Evolutionary conservation across 2,797 vertebrate genomes (phyloP).

Genomic region (Mus caroli): DNA sequence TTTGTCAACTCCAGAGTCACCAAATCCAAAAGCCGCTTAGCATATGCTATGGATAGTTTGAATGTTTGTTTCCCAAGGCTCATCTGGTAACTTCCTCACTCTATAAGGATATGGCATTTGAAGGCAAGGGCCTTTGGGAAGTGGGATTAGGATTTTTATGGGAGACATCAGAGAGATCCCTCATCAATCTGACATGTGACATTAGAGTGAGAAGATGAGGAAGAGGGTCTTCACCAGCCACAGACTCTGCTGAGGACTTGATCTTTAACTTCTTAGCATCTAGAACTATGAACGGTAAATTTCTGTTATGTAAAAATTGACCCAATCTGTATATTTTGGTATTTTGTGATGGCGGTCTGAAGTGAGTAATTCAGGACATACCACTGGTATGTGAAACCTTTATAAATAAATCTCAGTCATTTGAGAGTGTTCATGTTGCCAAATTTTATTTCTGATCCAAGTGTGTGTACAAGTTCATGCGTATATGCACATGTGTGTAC

Average conservation of each 20-base stretch:
- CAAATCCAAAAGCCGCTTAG: neutral
- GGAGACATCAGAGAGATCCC: neutral
- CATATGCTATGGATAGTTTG: neutral
- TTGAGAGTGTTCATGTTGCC: neutral
- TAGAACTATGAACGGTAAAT: neutral
- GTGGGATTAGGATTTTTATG: no score
- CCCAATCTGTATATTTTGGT: neutral
- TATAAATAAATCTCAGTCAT: neutral
- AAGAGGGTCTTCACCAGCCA: neutral
- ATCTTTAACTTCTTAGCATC: neutral
- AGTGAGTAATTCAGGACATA: neutral
- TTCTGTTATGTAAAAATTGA: neutral
- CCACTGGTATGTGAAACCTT: neutral
- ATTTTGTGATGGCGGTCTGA: neutral
- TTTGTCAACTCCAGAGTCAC: neutral
- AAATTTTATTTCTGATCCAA: conserved; percentile 23
- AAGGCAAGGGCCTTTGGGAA: neutral
- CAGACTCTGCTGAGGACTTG: neutral
- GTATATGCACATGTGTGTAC: neutral
- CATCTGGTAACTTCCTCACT: neutral
- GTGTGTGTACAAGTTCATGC: neutral
- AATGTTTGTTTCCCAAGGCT: neutral
- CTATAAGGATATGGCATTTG: neutral
- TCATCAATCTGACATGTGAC: neutral
- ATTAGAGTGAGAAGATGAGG: neutral